These are phyloP conservation scores for Xylocampa areola DNA, from an alignment of 2,888 invertebrate genomes.

Conservation along the genomic window DNA sequence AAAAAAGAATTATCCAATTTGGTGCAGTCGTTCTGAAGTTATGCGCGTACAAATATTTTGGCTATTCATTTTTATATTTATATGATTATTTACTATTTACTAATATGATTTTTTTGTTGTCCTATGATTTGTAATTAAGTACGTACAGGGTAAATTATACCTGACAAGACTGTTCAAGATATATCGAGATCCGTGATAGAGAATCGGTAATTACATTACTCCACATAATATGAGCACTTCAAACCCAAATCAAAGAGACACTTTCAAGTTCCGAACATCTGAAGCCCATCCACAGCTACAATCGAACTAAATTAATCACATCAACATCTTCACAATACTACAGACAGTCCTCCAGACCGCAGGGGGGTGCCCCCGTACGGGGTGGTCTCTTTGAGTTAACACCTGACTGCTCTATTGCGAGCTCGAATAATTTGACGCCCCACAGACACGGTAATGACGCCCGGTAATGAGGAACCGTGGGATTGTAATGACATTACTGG, in stretches of 20 bases:
- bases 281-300: conserved; percentile 5
- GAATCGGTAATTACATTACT: background rate
- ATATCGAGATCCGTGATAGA: background rate
- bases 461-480: conserved; percentile 25
- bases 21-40: too few species aligned
- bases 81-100: too few species aligned
- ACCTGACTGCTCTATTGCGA: conserved; percentile 49
- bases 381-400: conserved; percentile 43
- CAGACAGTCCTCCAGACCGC: conserved; percentile 43
- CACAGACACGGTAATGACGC: conserved; percentile 48
- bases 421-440: conserved; percentile 28
- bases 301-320: conserved; percentile 48
- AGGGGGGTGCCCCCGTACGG: conserved; percentile 1
- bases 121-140: too few species aligned
- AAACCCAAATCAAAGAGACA: background rate
- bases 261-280: background rate
- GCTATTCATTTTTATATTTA: too few species aligned
- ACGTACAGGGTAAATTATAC: background rate
- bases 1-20: too few species aligned
- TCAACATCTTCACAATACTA: conserved; percentile 30
- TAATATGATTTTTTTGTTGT: too few species aligned
- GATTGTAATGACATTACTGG: conserved; percentile 19
- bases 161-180: background rate
- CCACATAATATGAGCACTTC: background rate
- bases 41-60: too few species aligned